A percentile compares a stretch with the other conserved stretches of the same genome.
Evolutionary conservation across 2,113 vertebrate genomes (phyloP).

Genomic region (Panthera uncia): DNA sequence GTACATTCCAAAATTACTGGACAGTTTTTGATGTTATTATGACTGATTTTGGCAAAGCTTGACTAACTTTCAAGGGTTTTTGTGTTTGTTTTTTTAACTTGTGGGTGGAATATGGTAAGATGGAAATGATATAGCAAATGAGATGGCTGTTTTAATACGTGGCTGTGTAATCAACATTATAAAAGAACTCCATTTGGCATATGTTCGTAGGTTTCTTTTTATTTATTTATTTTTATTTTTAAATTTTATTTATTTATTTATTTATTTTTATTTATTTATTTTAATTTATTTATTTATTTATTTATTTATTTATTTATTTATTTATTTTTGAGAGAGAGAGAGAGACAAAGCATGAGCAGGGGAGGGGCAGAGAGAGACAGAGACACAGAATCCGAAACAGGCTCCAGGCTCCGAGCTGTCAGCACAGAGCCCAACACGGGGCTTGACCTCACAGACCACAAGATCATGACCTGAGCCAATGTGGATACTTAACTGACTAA

Average conservation of each 20-base stretch:
- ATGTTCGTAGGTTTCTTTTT: neutral
- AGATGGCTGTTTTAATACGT: neutral
- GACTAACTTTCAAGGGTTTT: neutral
- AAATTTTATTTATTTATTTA: too few relatives aligned
- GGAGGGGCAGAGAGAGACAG: too few relatives aligned
- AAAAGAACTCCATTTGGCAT: neutral
- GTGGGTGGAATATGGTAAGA: neutral
- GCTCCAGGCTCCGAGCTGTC: too few relatives aligned
- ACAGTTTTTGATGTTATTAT: neutral
- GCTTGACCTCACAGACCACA: too few relatives aligned
- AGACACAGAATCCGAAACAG: too few relatives aligned
- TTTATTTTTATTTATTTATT: too few relatives aligned
- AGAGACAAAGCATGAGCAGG: too few relatives aligned
- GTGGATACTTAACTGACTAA: too few relatives aligned
- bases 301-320: too few relatives aligned
- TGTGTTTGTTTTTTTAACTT: neutral
- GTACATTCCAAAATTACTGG: slow-evolving; percentile 37
- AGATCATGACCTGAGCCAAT: too few relatives aligned
- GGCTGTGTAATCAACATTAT: neutral
- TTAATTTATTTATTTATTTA: neutral
- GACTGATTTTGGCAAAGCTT: neutral
- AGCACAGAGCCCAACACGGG: too few relatives aligned
- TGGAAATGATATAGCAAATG: neutral
- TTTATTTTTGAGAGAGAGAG: too few relatives aligned
- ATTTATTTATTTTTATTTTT: neutral